phyloP scores from a whole-genome alignment of 2,113 vertebrate species.

The Uropsilus gracilis region DNA sequence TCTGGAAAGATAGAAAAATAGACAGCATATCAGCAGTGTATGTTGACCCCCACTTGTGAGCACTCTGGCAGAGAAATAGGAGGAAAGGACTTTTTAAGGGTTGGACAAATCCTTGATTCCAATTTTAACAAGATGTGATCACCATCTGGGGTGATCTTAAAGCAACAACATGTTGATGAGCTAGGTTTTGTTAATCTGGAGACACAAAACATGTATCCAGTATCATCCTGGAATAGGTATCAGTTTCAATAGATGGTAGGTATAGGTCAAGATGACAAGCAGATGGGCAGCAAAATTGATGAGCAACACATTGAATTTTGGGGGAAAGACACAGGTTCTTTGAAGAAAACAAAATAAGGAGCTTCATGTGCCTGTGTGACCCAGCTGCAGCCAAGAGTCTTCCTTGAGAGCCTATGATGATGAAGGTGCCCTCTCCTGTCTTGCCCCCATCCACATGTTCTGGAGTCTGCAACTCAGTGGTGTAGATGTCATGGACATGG shows the following conservation, averaged over 20 bases:
- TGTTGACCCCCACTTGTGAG: not conserved
- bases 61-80: not conserved
- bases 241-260: not conserved
- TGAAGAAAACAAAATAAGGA: not conserved
- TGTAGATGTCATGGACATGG: not conserved
- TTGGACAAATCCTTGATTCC: not conserved
- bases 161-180: not conserved
- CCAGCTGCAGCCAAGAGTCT: not conserved
- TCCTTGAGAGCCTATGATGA: not conserved
- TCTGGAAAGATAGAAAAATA: not conserved
- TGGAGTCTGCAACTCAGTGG: not conserved
- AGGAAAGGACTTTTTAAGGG: not conserved
- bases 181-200: not conserved
- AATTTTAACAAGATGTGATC: not conserved
- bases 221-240: not conserved
- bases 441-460: no score
- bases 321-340: not conserved
- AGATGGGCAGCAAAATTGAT: not conserved
- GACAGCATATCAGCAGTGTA: not conserved
- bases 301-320: not conserved
- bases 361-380: not conserved
- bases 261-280: not conserved
- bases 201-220: not conserved
- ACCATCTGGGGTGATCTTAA: not conserved
- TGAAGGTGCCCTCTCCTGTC: fast-evolving